Evolutionary conservation across 1,140 invertebrate genomes (phyloP).

Genomic region (Rhizoglyphus robini): DNA sequence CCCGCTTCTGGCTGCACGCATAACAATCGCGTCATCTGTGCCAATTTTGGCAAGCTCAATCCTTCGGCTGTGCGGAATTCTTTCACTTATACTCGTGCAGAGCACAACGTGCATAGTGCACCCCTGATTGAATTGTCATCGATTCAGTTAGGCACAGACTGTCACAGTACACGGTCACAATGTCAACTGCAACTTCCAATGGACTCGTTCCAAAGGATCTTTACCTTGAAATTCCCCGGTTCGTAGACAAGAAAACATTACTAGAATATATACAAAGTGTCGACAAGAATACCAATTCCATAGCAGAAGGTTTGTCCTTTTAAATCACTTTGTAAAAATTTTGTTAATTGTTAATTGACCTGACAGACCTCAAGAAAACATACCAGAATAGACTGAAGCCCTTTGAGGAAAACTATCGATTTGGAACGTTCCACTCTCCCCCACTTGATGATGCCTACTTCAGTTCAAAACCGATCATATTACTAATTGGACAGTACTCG

Average conservation of each 20-base stretch:
- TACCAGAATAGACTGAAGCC: slow-evolving; percentile 51
- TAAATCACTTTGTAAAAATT: neutral
- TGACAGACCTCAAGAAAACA: slow-evolving; percentile 42
- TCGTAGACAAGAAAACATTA: slow-evolving; percentile 4
- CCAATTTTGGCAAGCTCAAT: neutral
- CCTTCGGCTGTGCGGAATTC: neutral
- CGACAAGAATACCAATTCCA: neutral
- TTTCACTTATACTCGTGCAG: too few relatives aligned
- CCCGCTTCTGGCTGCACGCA: neutral
- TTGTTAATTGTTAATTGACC: neutral
- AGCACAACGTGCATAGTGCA: too few relatives aligned
- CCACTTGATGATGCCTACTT: slow-evolving; percentile 90
- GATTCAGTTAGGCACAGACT: too few relatives aligned
- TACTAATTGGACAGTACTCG: slow-evolving; percentile 60
- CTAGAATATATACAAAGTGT: slow-evolving; percentile 4
- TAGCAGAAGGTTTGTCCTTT: neutral
- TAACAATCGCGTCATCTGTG: neutral
- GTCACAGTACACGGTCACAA: too few relatives aligned
- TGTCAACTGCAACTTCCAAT: too few relatives aligned
- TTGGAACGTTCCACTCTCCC: slow-evolving; percentile 59
- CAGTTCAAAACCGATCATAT: slow-evolving; percentile 81
- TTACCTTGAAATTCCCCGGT: neutral
- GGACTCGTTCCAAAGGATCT: neutral
- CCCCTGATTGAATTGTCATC: neutral
- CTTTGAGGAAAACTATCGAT: slow-evolving; percentile 51